Evolutionary conservation across 2,888 invertebrate genomes (phyloP).

Genomic region (Hyposoter dolosus): DNA sequence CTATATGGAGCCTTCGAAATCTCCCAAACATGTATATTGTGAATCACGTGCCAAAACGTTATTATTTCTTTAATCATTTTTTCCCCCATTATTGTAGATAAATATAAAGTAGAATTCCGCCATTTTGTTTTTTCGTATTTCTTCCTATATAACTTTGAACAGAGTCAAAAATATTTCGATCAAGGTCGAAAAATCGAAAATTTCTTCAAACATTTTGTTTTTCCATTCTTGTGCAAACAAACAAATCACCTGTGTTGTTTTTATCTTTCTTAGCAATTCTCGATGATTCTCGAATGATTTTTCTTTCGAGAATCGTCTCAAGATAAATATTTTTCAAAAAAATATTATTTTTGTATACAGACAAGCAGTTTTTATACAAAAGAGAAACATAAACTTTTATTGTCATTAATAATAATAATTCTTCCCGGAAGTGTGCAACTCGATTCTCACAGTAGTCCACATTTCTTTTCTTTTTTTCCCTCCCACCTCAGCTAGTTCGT

Average conservation of each 20-base stretch:
- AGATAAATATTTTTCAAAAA: not conserved
- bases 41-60: not conserved
- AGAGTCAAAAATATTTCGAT: not conserved
- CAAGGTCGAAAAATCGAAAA: not conserved
- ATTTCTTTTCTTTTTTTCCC: constrained; percentile 29
- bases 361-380: constrained; percentile 2
- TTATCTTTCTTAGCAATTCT: not conserved
- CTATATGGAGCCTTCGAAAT: constrained; percentile 3
- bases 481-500: not conserved
- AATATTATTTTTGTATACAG: constrained; percentile 7
- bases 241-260: not conserved
- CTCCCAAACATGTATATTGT: not conserved
- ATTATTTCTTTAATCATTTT: constrained; percentile 10
- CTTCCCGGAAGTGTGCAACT: constrained; percentile 48
- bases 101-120: not conserved
- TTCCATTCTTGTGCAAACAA: no score
- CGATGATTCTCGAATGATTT: not conserved
- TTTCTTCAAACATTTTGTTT: not conserved
- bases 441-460: constrained; percentile 40
- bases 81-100: not conserved
- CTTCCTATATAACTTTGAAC: not conserved
- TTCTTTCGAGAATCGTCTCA: not conserved
- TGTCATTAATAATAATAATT: not conserved
- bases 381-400: constrained; percentile 32
- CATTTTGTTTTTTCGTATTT: not conserved